A percentile compares a stretch with the other conserved stretches of the same genome.
These are phyloP conservation scores for Amblyornis subalaris DNA, from an alignment of 2,113 vertebrate genomes.

Conservation along the genomic window DNA sequence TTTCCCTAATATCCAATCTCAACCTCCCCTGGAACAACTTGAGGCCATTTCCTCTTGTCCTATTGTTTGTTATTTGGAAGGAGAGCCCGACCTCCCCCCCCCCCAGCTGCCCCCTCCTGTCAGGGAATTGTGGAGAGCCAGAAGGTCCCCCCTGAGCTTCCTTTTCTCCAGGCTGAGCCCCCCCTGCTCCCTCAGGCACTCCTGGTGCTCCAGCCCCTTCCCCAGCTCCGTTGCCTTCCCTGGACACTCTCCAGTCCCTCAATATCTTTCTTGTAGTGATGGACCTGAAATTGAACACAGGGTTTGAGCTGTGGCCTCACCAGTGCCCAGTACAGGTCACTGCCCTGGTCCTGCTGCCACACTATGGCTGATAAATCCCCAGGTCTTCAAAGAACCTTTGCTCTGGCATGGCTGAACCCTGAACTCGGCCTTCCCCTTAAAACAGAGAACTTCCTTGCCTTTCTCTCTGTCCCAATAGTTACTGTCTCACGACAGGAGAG, in stretches of 20 bases:
- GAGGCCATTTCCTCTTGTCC: fast-evolving
- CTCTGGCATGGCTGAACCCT: neutral
- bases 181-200: neutral
- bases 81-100: fast-evolving
- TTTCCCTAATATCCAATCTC: neutral
- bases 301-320: neutral
- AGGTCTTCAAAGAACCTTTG: neutral
- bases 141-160: fast-evolving
- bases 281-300: neutral
- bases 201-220: fast-evolving
- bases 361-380: neutral
- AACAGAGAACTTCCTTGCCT: neutral
- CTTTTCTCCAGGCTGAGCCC: neutral
- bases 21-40: neutral
- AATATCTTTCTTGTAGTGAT: neutral
- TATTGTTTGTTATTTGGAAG: neutral
- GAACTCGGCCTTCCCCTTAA: neutral
- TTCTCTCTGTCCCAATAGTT: neutral
- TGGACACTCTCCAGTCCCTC: neutral
- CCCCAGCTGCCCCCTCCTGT: fast-evolving
- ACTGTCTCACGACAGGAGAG: neutral
- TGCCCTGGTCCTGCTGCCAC: neutral
- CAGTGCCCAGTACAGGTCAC: neutral
- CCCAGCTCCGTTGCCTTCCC: fast-evolving
- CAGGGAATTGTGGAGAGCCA: neutral